These are phyloP conservation scores for Glomeris maerens DNA, from an alignment of 1,140 invertebrate genomes.

Conservation along the genomic window DNA sequence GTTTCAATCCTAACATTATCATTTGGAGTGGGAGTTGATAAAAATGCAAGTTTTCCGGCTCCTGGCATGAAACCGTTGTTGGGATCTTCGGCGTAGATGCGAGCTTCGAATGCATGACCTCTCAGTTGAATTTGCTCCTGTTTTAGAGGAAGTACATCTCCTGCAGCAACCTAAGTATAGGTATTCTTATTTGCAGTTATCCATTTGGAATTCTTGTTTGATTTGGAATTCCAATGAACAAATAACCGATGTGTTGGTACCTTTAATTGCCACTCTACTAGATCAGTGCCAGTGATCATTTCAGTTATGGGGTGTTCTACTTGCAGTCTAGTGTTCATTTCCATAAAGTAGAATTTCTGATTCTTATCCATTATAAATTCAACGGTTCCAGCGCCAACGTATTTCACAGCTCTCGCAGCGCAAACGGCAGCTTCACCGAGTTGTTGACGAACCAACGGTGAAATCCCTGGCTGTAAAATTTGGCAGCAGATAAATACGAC, in stretches of 20 bases:
- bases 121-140: slow-evolving; percentile 61
- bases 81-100: slow-evolving; percentile 90
- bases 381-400: slow-evolving; percentile 88
- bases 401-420: slow-evolving; percentile 78
- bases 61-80: slow-evolving; percentile 73
- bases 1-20: slow-evolving; percentile 23
- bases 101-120: slow-evolving; percentile 78
- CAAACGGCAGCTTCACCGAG: slow-evolving; percentile 80
- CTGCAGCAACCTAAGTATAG: slow-evolving; percentile 49
- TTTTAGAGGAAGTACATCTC: slow-evolving; percentile 61
- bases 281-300: slow-evolving; percentile 81
- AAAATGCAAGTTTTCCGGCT: slow-evolving; percentile 47
- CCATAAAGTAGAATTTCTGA: slow-evolving; percentile 95
- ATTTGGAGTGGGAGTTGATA: slow-evolving; percentile 43
- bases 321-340: slow-evolving; percentile 92
- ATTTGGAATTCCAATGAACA: slow-evolving; percentile 11
- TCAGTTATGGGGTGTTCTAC: slow-evolving; percentile 97
- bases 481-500: no score
- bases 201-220: slow-evolving; percentile 21
- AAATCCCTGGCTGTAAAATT: slow-evolving; percentile 58
- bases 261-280: slow-evolving; percentile 91
- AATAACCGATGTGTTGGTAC: slow-evolving; percentile 20
- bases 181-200: slow-evolving; percentile 18
- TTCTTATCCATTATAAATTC: slow-evolving; percentile 81
- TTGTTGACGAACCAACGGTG: slow-evolving; percentile 51